Evolutionary conservation across 2,888 invertebrate genomes (phyloP).

Genomic region (Lithophane ornitopus): DNA sequence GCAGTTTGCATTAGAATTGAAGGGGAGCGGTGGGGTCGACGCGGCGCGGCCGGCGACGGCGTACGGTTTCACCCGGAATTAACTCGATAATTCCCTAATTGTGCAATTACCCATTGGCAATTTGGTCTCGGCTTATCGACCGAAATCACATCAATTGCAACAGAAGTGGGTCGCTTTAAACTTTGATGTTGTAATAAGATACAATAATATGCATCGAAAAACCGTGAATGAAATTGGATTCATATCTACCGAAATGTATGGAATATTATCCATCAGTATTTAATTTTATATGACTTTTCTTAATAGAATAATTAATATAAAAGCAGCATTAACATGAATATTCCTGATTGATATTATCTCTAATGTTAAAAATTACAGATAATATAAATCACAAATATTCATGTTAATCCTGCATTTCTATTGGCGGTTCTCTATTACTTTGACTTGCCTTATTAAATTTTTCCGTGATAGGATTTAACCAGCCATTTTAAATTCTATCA

Average conservation of each 20-base stretch:
- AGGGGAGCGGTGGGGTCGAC: conserved; percentile 66
- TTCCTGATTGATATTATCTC: no score
- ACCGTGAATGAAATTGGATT: conserved; percentile 35
- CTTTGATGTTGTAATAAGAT: conserved; percentile 59
- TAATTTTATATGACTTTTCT: neutral
- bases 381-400: conserved; percentile 35
- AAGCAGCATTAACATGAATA: no score
- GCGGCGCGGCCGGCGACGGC: conserved; percentile 66
- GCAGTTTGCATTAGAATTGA: conserved; percentile 85
- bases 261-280: neutral
- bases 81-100: conserved; percentile 89
- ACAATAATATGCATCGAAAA: conserved; percentile 52
- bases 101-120: conserved; percentile 86
- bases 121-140: conserved; percentile 82
- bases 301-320: neutral
- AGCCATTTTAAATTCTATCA: conserved; percentile 27
- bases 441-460: conserved; percentile 12
- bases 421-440: conserved; percentile 5
- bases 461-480: conserved; percentile 9
- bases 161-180: conserved; percentile 65
- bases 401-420: conserved; percentile 10
- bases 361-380: neutral
- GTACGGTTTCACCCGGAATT: conserved; percentile 87
- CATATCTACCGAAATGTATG: neutral
- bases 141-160: conserved; percentile 68